Percentiles rank a stretch among this genome's conserved stretches.
phyloP scores from a whole-genome alignment of 1,140 invertebrate species.

The Hormaphis cornu region DNA sequence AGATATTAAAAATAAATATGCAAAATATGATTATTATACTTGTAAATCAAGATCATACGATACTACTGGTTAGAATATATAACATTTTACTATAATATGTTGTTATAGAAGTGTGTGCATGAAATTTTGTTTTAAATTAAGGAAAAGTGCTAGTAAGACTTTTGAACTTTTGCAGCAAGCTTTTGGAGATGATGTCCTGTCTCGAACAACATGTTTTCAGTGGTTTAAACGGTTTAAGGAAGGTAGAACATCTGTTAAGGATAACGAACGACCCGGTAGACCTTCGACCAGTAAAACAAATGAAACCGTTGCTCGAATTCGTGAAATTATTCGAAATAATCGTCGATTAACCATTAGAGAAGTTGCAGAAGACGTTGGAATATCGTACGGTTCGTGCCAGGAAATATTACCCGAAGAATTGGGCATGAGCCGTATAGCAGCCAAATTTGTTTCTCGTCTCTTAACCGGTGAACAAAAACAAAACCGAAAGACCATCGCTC shows the following conservation, averaged over 20 bases:
- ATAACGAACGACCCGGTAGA: conserved; percentile 9
- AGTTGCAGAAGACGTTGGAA: too few species aligned
- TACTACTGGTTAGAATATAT: too few species aligned
- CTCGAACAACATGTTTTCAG: conserved; percentile 10
- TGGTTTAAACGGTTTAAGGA: conserved; percentile 31
- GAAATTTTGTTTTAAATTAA: background rate
- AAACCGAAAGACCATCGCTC: background rate
- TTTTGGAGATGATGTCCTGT: conserved; percentile 6
- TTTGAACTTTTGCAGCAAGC: background rate
- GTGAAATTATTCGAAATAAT: too few species aligned
- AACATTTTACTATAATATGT: too few species aligned
- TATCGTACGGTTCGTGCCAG: too few species aligned
- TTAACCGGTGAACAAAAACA: conserved; percentile 16
- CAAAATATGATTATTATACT: too few species aligned
- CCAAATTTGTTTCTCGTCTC: background rate
- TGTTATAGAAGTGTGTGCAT: background rate
- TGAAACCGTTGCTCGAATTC: too few species aligned
- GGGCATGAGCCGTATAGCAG: background rate
- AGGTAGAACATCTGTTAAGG: background rate
- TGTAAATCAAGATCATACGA: too few species aligned
- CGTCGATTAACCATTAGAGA: too few species aligned
- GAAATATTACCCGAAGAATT: background rate
- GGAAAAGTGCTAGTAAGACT: too few species aligned
- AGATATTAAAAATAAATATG: too few species aligned
- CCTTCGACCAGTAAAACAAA: conserved; percentile 10